Evolutionary conservation across 2,888 invertebrate genomes (phyloP).

Genomic region (Watsonalla cultraria): DNA sequence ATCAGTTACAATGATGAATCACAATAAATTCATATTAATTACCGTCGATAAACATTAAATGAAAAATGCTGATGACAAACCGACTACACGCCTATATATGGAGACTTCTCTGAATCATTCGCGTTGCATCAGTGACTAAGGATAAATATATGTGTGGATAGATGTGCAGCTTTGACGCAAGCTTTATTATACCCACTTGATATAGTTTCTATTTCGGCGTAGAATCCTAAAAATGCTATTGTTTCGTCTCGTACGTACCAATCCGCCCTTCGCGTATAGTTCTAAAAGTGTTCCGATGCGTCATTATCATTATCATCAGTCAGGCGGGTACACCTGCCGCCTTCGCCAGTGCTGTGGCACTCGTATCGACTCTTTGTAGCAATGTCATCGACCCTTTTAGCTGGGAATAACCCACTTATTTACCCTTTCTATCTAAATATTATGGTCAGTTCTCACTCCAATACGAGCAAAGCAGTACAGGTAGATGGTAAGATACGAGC

Average conservation of each 20-base stretch:
- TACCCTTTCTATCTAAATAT: background rate
- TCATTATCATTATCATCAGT: constrained; percentile 3
- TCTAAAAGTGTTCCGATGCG: constrained; percentile 2
- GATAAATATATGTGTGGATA: too few relatives aligned
- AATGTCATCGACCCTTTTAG: constrained; percentile 24
- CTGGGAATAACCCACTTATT: constrained; percentile 16
- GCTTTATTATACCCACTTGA: background rate
- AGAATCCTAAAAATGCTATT: background rate
- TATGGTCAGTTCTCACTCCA: background rate
- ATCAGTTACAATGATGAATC: too few relatives aligned
- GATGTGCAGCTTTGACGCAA: background rate
- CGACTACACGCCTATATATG: too few relatives aligned
- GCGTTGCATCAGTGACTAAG: too few relatives aligned
- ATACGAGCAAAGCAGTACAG: constrained; percentile 3
- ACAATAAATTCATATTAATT: too few relatives aligned
- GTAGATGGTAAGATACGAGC: constrained; percentile 21
- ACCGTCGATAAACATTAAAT: too few relatives aligned
- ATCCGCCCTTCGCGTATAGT: background rate
- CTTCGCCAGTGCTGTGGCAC: constrained; percentile 1
- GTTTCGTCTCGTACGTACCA: background rate
- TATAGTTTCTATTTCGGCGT: background rate
- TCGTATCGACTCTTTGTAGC: constrained; percentile 10
- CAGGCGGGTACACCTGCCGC: constrained; percentile 6
- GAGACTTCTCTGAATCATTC: too few relatives aligned
- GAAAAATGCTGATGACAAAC: too few relatives aligned